phyloP scores from a whole-genome alignment of 2,797 vertebrate genomes.

The Tangara arthus region DNA sequence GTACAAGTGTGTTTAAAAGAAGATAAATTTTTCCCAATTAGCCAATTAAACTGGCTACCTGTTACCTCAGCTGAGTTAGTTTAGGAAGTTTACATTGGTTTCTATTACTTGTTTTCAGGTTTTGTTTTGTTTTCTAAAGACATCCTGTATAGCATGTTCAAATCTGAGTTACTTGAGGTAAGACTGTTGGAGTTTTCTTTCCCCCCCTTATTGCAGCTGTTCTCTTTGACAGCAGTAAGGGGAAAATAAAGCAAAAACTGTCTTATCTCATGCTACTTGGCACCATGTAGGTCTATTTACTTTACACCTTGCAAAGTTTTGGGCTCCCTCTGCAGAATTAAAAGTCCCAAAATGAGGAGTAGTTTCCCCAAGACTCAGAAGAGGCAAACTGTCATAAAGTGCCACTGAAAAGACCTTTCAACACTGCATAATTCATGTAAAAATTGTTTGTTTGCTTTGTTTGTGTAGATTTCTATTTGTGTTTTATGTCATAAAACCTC shows the following conservation, averaged over 20 bases:
- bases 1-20: conserved; percentile 81
- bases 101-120: conserved; percentile 81
- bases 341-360: conserved; percentile 66
- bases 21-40: conserved; percentile 79
- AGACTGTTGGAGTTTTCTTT: conserved; percentile 39
- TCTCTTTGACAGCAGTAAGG: conserved; percentile 51
- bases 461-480: conserved; percentile 77
- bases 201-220: conserved; percentile 6
- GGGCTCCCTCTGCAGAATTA: conserved; percentile 72
- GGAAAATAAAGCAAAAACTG: conserved; percentile 53
- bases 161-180: conserved; percentile 68
- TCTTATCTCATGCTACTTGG: conserved; percentile 65
- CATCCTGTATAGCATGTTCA: conserved; percentile 76
- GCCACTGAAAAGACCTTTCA: conserved; percentile 78
- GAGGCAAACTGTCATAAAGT: conserved; percentile 74
- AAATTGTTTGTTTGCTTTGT: conserved; percentile 77
- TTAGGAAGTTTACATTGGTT: conserved; percentile 88
- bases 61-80: conserved; percentile 90
- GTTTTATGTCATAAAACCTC: conserved; percentile 76
- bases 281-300: conserved; percentile 69
- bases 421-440: conserved; percentile 78
- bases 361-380: conserved; percentile 75
- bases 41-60: conserved; percentile 85
- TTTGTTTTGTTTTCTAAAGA: conserved; percentile 75
- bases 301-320: conserved; percentile 71